Evolutionary conservation across 2,797 vertebrate genomes (phyloP), one percentile per base, ranked within the genome.

Genomic region (Lepilemur ruficaudatus): DNA sequence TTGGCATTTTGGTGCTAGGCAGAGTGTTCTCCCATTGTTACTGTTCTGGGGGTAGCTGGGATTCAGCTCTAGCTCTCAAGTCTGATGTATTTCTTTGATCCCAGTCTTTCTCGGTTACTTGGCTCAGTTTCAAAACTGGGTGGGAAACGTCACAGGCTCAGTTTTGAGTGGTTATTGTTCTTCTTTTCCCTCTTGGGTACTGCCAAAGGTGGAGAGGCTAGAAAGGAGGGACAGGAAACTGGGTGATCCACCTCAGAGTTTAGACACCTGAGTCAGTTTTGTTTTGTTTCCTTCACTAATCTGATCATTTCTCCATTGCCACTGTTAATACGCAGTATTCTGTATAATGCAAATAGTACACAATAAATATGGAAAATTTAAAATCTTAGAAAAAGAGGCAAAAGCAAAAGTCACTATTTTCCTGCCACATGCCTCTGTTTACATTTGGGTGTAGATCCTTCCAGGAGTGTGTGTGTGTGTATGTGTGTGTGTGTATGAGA

Each of bases 11-110:
- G 38, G 57, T 69, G 57, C 69, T 55, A 35, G 94, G n/a, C 80
- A 81, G 85, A 80, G 73, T 28, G 1, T 94, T 91, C 75, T 75
- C 41, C 50, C 10, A 0, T 18, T 11, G 43, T 84, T 41, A 11
- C 61, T 73, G 41, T 96, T 78, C n/a, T 12, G 12, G 46, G 46
- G 38, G 22, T 4, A 46, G 65, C 32, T 48, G 48, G n/a, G 61
- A 32, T 38, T 81, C 81, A 79, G 61, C 52, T 79, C 52, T 0
- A 2, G 48, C 1, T 89, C 46, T 46, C 18, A 17, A 81, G 55
- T 81, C 61, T 65, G 43, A 96, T 85, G 76, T 52, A 17, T 57
- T 73, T 67, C 78, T 96, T 93, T 96, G 72, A 75, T 87, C 43
- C 63, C n/a, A 12, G 28, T 84, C 59, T 81, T 84, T 73, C 65